Conservation (phyloP, 2,797 vertebrate genomes). For the Hoplostethus atlanticus region DNA sequence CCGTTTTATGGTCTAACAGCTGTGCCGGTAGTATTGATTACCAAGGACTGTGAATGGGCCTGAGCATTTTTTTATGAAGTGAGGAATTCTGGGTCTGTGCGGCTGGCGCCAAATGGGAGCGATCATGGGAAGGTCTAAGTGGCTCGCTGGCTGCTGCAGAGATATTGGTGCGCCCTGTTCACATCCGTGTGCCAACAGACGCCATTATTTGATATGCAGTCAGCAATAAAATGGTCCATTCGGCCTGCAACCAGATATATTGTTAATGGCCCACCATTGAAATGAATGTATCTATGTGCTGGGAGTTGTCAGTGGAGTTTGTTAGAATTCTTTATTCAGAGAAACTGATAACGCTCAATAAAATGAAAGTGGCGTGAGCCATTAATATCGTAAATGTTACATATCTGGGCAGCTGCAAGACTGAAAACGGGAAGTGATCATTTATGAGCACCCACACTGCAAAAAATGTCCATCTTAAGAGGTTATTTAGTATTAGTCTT, state of each 20-base stretch:
- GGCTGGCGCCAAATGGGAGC: constrained; percentile 74
- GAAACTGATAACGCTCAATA: constrained; percentile 81
- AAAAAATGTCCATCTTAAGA: constrained; percentile 44
- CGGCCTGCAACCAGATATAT: constrained; percentile 82
- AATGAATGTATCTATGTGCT: constrained; percentile 60
- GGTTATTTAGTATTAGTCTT: neutral
- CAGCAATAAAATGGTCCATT: constrained; percentile 74
- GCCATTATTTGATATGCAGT: constrained; percentile 75
- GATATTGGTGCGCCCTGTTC: constrained; percentile 57
- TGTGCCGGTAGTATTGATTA: constrained; percentile 85
- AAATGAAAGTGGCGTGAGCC: constrained; percentile 70
- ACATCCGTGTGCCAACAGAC: constrained; percentile 67
- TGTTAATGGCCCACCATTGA: constrained; percentile 78
- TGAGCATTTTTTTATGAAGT: constrained; percentile 79
- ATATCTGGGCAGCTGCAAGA: constrained; percentile 78
- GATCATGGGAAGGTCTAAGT: constrained; percentile 27
- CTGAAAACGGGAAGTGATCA: constrained; percentile 57
- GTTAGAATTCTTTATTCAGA: constrained; percentile 64
- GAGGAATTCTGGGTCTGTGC: constrained; percentile 79
- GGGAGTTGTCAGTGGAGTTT: constrained; percentile 69
- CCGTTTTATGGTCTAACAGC: constrained; percentile 81
- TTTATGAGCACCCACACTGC: constrained; percentile 64
- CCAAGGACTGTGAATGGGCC: constrained; percentile 65
- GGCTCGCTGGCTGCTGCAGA: constrained; percentile 42
- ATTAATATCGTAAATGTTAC: constrained; percentile 76